Conservation (phyloP, 2,888 invertebrate genomes). For the Tromatobia lineatoria region DNA sequence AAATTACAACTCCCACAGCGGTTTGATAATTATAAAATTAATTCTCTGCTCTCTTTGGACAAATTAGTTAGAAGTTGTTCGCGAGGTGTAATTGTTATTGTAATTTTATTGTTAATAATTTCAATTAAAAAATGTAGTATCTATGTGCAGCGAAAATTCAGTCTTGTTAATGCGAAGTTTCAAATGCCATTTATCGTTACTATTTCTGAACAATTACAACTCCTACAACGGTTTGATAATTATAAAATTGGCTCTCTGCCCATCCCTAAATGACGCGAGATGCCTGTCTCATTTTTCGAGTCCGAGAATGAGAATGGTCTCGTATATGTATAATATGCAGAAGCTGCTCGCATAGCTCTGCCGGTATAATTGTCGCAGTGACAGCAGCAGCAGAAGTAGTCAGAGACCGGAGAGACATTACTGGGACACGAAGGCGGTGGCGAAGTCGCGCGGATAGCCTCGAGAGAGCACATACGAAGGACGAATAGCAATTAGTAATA, state of each 20-base stretch:
- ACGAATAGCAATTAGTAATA: constrained; percentile 81
- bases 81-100: too few species aligned
- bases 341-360: constrained; percentile 54
- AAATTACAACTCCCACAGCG: too few species aligned
- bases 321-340: constrained; percentile 50
- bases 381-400: constrained; percentile 19
- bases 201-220: background rate
- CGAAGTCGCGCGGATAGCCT: constrained; percentile 57
- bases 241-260: constrained; percentile 42
- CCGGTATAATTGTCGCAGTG: constrained; percentile 30
- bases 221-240: constrained; percentile 27
- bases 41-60: too few species aligned
- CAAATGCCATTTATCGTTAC: too few species aligned
- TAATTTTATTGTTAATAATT: too few species aligned
- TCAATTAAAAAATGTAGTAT: too few species aligned
- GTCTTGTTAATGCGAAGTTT: too few species aligned
- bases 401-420: constrained; percentile 43
- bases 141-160: too few species aligned
- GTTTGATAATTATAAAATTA: too few species aligned
- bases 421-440: constrained; percentile 59
- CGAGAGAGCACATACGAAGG: constrained; percentile 76
- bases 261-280: constrained; percentile 45
- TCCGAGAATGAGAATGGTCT: background rate
- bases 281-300: constrained; percentile 33
- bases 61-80: too few species aligned